phyloP scores from a whole-genome alignment of 2,113 vertebrate species.

The Trichechus manatus region DNA sequence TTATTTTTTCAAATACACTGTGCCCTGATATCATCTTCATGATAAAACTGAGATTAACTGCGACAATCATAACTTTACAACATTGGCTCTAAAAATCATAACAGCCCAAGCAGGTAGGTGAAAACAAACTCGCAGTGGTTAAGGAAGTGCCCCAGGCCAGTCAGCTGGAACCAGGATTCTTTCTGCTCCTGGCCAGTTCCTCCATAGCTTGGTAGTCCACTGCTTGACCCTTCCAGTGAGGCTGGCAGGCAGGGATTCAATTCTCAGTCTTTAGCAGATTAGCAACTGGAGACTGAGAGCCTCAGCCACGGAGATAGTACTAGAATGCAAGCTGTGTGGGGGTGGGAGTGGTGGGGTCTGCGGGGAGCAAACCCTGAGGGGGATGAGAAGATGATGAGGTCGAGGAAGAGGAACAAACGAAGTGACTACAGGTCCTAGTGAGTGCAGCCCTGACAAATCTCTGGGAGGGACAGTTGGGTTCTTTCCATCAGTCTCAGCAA shows the following conservation, averaged over 20 bases:
- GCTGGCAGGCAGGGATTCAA: not conserved
- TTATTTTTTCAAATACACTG: not conserved
- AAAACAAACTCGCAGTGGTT: not conserved
- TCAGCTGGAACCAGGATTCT: not conserved
- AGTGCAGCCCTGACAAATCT: fast-evolving
- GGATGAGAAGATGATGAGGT: not conserved
- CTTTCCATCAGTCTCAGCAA: not conserved
- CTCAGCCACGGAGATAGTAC: not conserved
- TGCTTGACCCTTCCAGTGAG: not conserved
- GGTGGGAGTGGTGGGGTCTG: not conserved
- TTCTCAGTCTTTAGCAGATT: not conserved
- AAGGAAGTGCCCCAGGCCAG: not conserved
- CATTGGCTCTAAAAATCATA: not conserved
- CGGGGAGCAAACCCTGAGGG: not conserved
- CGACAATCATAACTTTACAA: not conserved
- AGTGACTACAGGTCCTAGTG: not conserved
- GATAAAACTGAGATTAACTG: not conserved
- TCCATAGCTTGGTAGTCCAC: not conserved
- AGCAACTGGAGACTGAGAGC: not conserved
- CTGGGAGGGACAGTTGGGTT: too few species aligned
- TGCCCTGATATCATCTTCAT: not conserved
- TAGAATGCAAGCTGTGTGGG: not conserved
- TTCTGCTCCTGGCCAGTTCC: not conserved
- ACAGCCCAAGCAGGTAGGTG: not conserved
- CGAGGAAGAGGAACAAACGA: not conserved